Evolutionary conservation across 2,888 invertebrate species (phyloP).

Genomic region (Macaria notata): DNA sequence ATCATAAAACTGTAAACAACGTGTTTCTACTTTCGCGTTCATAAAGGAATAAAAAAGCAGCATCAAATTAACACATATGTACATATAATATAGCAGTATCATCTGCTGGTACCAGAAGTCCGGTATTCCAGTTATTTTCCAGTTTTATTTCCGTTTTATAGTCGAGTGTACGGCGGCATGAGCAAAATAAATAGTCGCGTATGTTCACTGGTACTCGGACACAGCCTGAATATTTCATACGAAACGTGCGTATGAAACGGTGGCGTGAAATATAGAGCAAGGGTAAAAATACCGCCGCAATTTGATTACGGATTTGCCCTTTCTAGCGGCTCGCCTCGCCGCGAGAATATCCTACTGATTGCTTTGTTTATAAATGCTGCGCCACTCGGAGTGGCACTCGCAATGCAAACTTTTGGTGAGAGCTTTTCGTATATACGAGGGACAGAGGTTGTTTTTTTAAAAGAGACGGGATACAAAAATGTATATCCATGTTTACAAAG

Average conservation of each 20-base stretch:
- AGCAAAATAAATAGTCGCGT: conserved; percentile 14
- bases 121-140: conserved; percentile 8
- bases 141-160: conserved; percentile 19
- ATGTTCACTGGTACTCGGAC: conserved; percentile 12
- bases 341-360: conserved; percentile 1
- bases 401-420: no score
- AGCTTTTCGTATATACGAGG: no score
- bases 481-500: no score
- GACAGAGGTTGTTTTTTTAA: no score
- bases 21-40: background rate
- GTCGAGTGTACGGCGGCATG: conserved; percentile 2
- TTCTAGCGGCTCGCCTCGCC: conserved; percentile 1
- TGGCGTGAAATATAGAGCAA: conserved; percentile 17
- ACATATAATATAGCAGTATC: background rate
- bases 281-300: conserved; percentile 20
- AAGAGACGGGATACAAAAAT: no score
- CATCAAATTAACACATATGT: no score
- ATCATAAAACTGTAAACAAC: background rate
- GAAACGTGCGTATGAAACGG: conserved; percentile 25
- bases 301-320: conserved; percentile 23
- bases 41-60: background rate
- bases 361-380: conserved; percentile 1
- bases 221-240: conserved; percentile 25
- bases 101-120: background rate
- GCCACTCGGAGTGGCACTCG: background rate